Evolutionary conservation across 2,797 vertebrate genomes (phyloP), one percentile per base, ranked within the genome.

Genomic region (Lacerta bilineata): DNA sequence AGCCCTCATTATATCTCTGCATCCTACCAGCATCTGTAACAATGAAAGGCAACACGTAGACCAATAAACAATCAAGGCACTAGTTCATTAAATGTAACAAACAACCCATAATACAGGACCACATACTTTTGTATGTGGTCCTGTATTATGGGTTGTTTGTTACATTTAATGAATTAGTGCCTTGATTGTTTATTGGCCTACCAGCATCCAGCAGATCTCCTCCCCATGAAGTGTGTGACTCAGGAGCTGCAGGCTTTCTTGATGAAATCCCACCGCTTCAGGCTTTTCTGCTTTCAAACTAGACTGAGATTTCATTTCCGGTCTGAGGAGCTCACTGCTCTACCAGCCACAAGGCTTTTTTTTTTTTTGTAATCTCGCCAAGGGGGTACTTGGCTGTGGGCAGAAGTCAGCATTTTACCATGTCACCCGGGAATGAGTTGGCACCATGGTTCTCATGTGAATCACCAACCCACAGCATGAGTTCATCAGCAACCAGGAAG

Each of bases 351-450:
- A 69, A 90, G 91, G 87, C 84, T 94, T 94, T 29, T 95, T 61
- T 46, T 46, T 43, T 72, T 33, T 91, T 88, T 92, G 89, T 89
- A 91, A 94, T 43, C 84, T 92, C 93, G 94, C 94, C 93, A 91
- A 27, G 90, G 93, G 39, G 91, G 93, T 92, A 93, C 90, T 90
- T 25, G 43, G 69, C 93, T 91, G 92, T 1, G 86, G 93, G 91
- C 93, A 95, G 94, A 93, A 94, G 90, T 95, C 94, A 88, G 91
- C 87, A 91, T 92, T 95, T 96, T 46, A 66, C 33, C 74, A 3
- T 3, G 93, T 95, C 95, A 91, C 72, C 89, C 89, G 92, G 94
- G 94, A 95, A 90, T 94, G 93, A 95, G 93, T 83, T 95, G 94
- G 88, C 94, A 95, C 88, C 90, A 64, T 6, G 66, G 89, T 92